Percentiles rank a stretch among this genome's conserved stretches.
These are phyloP conservation scores for Rotaria socialis DNA, from an alignment of 2,888 invertebrate species.

Conservation along the genomic window DNA sequence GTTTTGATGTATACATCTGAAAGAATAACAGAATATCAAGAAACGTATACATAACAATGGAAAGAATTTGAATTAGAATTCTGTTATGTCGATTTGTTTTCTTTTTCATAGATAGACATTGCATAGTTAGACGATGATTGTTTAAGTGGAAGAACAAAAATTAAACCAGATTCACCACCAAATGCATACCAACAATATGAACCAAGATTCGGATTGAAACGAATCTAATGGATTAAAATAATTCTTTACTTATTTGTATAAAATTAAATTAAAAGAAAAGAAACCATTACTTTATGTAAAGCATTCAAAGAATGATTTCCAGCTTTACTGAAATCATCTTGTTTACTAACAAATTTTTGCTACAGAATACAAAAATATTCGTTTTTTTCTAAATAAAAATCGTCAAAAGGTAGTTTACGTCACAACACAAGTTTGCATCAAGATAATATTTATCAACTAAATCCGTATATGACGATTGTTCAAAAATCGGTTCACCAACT, in stretches of 20 bases:
- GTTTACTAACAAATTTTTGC: slow-evolving; percentile 36
- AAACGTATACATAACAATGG: neutral
- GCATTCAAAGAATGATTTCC: slow-evolving; percentile 18
- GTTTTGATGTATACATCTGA: neutral
- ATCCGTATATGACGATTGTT: neutral
- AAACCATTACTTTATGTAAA: slow-evolving; percentile 4
- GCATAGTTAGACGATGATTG: neutral
- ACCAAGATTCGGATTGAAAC: slow-evolving; percentile 25
- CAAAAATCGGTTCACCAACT: neutral
- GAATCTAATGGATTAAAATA: neutral
- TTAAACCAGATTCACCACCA: slow-evolving; percentile 29
- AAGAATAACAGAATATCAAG: neutral
- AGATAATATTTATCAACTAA: slow-evolving; percentile 20
- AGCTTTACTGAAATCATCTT: slow-evolving; percentile 35
- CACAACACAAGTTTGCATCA: slow-evolving; percentile 9
- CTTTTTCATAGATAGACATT: neutral
- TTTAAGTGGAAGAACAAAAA: slow-evolving; percentile 6
- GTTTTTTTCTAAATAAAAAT: neutral
- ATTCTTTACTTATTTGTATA: no score
- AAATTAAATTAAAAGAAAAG: neutral
- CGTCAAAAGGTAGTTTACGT: neutral
- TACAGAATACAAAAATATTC: neutral
- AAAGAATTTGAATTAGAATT: neutral
- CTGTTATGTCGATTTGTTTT: neutral
- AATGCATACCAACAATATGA: neutral